Base-by-base conservation (phyloP, 2,113 vertebrate species). In the Myrmecobius fasciatus region DNA sequence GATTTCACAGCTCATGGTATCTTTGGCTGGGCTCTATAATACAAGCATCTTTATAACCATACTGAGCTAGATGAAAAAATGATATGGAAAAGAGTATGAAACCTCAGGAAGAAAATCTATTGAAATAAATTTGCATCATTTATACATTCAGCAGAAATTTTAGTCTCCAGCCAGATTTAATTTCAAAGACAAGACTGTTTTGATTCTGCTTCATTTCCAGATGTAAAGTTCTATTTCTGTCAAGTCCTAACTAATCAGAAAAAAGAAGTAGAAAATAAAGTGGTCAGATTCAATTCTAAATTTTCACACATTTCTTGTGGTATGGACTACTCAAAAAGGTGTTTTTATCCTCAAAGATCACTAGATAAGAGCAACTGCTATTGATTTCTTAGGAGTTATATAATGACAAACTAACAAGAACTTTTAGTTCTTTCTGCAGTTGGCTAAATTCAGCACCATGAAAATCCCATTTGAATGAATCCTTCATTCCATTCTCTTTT, bases 161-260 rank as follows among this genome's bases (percentile, higher is more conserved):
- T 0, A 36, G 60, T 97, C 53, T 92, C 89, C 36, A 96, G 89
- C 88, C 96, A 97, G 96, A 97, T 96, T 96, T 97, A 96, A 96
- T 94, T 97, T 90, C 93, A 96, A 93, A 98, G 93, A 25, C 1
- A 83, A 97, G 95, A 96, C 46, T 0, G 3, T 88, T 92, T 88
- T 91, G 75, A 89, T 89, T 56, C 53, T 46, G 0, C 12, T 36
- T 94, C 26, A 91, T 95, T 52, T 97, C 90, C 94, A 92, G 9
- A 54, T 93, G 25, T 51, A 96, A 9, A 51, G 36, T 92, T 90
- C 36, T 9, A 67, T 52, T 96, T 94, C 43, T 52, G 12, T 43
- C 67, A 83, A 83, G 4, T n/a, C 5, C 17, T 43, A 31, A 25
- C 17, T 95, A 92, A 2, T 91, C 54, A 94, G 90, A 56, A 90